Evolutionary conservation across 1,140 invertebrate genomes (phyloP), one percentile per base, ranked within the genome.

Genomic region (Drosophila arizonae): DNA sequence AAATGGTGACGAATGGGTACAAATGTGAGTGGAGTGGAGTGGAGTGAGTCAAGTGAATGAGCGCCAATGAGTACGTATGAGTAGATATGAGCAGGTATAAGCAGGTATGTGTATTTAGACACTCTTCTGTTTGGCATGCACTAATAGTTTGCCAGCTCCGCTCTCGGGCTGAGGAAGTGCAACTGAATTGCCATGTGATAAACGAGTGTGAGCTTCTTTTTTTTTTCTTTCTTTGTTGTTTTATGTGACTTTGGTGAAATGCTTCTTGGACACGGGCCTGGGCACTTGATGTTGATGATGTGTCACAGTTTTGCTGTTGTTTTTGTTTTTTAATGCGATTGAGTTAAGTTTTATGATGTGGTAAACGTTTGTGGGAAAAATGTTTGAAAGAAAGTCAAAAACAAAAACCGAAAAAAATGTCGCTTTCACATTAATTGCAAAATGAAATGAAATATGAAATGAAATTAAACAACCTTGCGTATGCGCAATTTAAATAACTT

Each of bases 341-440:
- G 85, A 73, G 74, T 73, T 82, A 89, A 80, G 74, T 88, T 77
- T 87, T 88, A 88, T 88, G 80, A 89, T 85, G 85, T 89, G 80
- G 82, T 89, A 88, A 88, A 88, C 66, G 85, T 74, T 57, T 54
- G 72, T 64, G 30, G 26, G 52, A 65, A 71, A 66, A 6, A 24
- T 28, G 50, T 50, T 50, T 50, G 24, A 63, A 88, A 89, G 84
- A 88, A 88, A 88, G 84, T 84, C 58, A 9, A 46, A 46, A 46
- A 46, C 5, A 46, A 46, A 45, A 46, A 45, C 17, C 43, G 6
- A 45, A 45, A 67, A 64, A 87, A 72, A 75, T 86, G 79, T 82
- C 80, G 77, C 84, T 88, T 88, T 88, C 84, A 88, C 84, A 89
- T 84, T 84, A 87, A 87, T 84, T 80, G 76, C 82, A 76, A 55